Percentiles rank a stretch among this genome's conserved stretches.
These are phyloP conservation scores for Phataginus tetradactyla DNA, from an alignment of 2,797 vertebrate genomes.

Conservation along the genomic window DNA sequence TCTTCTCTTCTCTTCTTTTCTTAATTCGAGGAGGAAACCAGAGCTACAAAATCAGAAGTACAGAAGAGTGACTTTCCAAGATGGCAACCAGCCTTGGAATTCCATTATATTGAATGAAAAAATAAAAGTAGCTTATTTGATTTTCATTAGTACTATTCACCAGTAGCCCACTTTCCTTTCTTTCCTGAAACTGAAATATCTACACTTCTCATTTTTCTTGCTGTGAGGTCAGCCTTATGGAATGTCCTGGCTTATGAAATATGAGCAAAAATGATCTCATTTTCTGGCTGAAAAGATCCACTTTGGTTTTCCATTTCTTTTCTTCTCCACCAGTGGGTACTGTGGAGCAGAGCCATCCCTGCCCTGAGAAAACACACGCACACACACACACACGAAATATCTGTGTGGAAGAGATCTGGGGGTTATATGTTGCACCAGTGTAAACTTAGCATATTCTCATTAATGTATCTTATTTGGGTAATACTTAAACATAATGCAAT, in stretches of 20 bases:
- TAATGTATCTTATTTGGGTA: not conserved
- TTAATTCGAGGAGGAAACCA: not conserved
- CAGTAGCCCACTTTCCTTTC: not conserved
- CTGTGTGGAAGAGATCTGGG: not conserved
- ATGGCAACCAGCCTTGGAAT: not conserved
- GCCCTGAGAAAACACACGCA: not conserved
- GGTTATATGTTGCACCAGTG: not conserved
- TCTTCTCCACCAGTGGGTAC: not conserved
- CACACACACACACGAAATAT: not conserved
- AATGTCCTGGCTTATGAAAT: not conserved
- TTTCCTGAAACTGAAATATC: not conserved
- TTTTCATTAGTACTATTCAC: not conserved
- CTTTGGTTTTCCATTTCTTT: not conserved
- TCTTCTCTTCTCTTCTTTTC: not conserved
- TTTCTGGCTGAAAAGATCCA: not conserved
- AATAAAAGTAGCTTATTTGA: not conserved
- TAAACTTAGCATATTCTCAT: not conserved
- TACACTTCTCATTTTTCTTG: not conserved
- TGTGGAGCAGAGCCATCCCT: not conserved
- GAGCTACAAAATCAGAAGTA: not conserved
- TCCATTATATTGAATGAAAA: not conserved
- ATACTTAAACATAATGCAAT: not conserved
- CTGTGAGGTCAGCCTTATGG: not conserved
- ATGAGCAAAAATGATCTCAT: not conserved
- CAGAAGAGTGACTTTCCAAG: constrained; percentile 10